phyloP scores from a whole-genome alignment of 2,113 vertebrate genomes.

The Rafetus swinhoei region DNA sequence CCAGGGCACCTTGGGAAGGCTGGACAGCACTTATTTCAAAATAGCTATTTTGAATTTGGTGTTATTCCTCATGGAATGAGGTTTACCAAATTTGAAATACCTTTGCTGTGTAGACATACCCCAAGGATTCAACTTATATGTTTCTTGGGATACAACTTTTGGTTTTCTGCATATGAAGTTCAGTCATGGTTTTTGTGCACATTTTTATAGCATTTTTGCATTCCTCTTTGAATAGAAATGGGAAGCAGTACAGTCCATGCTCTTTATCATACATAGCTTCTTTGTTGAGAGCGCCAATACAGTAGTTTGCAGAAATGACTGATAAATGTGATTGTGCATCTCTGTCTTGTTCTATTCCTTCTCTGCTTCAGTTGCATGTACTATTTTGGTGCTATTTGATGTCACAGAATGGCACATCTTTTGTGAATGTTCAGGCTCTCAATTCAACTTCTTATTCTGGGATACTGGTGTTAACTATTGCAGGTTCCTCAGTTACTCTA shows the following conservation, averaged over 20 bases:
- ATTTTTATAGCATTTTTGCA: neutral
- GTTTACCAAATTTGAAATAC: no score
- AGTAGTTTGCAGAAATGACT: neutral
- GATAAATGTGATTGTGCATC: neutral
- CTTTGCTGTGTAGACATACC: no score
- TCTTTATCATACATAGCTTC: neutral
- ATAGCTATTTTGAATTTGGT: no score
- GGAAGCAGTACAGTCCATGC: neutral
- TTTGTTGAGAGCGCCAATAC: neutral
- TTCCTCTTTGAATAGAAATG: neutral
- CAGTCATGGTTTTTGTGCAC: neutral
- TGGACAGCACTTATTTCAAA: no score
- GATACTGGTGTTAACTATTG: constrained; percentile 30
- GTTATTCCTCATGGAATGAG: no score
- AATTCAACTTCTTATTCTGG: constrained; percentile 23
- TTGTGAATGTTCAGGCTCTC: neutral
- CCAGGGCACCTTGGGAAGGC: no score
- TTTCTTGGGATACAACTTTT: neutral
- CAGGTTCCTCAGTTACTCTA: neutral
- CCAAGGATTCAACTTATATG: neutral
- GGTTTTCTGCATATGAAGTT: neutral
- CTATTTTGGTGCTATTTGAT: neutral
- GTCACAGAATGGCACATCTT: neutral
- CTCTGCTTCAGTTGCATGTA: neutral
- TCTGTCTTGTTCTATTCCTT: neutral